A percentile compares a stretch with the other conserved stretches of the same genome.
phyloP scores from a whole-genome alignment of 2,888 invertebrate genomes.

The Clusia tigrina region DNA sequence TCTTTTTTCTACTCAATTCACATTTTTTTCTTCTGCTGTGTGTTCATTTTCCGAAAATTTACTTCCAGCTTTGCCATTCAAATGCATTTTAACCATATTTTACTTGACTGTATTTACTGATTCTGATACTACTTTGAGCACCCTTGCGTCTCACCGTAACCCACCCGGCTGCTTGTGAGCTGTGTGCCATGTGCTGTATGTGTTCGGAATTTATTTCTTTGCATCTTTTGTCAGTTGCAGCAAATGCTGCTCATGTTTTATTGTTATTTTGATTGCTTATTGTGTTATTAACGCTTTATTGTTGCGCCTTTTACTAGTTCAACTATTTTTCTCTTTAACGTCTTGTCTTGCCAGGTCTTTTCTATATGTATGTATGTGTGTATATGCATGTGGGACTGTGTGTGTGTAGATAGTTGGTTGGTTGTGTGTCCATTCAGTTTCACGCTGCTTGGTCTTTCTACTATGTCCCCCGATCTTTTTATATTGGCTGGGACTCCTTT shows the following conservation, averaged over 20 bases:
- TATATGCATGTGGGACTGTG: conserved; percentile 8
- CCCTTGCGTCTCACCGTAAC: too few relatives aligned
- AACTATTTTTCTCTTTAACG: not conserved
- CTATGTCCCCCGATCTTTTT: not conserved
- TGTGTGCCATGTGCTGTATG: conserved; percentile 5
- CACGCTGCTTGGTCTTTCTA: not conserved
- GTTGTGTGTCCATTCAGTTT: conserved; percentile 3
- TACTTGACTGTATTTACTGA: not conserved
- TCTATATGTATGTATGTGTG: not conserved
- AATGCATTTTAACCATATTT: not conserved
- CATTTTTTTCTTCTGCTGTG: not conserved
- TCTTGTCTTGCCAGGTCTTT: too few relatives aligned
- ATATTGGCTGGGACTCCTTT: not conserved
- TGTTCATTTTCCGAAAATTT: not conserved
- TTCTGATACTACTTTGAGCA: not conserved
- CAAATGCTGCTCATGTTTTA: conserved; percentile 58
- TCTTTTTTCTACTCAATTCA: conserved; percentile 16
- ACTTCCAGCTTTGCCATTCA: not conserved
- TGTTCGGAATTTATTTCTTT: conserved; percentile 6
- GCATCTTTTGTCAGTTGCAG: conserved; percentile 46
- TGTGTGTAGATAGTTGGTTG: not conserved
- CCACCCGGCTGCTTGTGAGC: too few relatives aligned
- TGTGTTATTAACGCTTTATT: conserved; percentile 57
- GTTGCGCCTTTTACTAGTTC: conserved; percentile 32
- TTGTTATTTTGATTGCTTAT: conserved; percentile 60